Evolutionary conservation across 2,888 invertebrate genomes (phyloP), one percentile per base, ranked within the genome.

Genomic region (Caenorhabditis uteleia): DNA sequence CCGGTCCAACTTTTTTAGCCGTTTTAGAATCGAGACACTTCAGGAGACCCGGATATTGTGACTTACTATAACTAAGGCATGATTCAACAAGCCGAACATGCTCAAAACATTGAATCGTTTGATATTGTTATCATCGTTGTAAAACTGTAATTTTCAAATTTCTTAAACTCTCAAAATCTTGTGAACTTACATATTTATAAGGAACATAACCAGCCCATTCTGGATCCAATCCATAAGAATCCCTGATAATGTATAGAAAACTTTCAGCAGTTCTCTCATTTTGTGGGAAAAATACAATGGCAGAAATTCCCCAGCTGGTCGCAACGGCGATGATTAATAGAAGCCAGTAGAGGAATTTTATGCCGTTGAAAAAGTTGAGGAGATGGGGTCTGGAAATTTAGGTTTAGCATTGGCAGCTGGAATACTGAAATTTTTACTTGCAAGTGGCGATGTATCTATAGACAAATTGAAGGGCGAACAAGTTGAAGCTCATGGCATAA

Each of bases 181-280:
- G n/a, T n/a, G n/a, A 36, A 43, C 55, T 33, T 21, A 55, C 55
- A 36, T 55, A 55, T 47, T 47, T 47, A 27, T 55, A 55, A n/a
- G 33, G 42, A 3, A 55, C 47, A 27, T 55, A 55, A 21, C 42
- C 47, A 1, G 33, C 18, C 34, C 40, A 33, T 21, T 47, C 10
- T 2, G 55, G 47, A 33, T 55, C 42, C 20, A 55, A 10, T 8
- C 42, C 42, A 27, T 55, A 55, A 3, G 55, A 46, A 8, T 25
- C 23, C 3, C 42, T 47, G 26, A 56, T 56, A 10, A 57, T 34
- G 31, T 29, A 44, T 8, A 48, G 18, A 21, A 57, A 57, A 20
- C 34, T 48, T 18, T 49, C 38, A 12, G 34, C 23, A 1, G 56
- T 57, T 43, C 56, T 14, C 20, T 38, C 18, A 3, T 38, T 57